These are phyloP conservation scores for Ectemnius lituratus DNA, from an alignment of 2,888 invertebrate species.

Conservation along the genomic window DNA sequence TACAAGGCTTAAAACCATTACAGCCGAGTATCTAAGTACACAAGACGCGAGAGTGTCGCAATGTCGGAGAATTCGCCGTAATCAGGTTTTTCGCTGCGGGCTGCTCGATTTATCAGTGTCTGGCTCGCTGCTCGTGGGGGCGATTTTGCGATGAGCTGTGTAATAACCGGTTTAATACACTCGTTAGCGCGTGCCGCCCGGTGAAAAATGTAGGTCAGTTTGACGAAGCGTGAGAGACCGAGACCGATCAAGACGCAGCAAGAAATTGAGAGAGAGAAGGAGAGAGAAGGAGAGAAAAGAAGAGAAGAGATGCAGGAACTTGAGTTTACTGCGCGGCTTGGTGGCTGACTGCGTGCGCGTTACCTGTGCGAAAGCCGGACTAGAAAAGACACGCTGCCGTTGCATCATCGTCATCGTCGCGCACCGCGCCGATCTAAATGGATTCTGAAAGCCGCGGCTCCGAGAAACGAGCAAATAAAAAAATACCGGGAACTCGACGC, in stretches of 20 bases:
- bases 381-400: constrained; percentile 3
- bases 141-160: constrained; percentile 5
- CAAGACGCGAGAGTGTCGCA: no score
- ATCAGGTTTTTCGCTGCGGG: no score
- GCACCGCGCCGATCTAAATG: constrained; percentile 3
- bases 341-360: neutral
- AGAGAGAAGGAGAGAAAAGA: no score
- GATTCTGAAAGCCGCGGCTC: neutral
- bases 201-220: constrained; percentile 5
- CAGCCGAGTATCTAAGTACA: no score
- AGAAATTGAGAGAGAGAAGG: no score
- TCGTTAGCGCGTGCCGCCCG: constrained; percentile 4
- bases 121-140: no score
- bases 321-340: no score
- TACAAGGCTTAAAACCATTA: no score
- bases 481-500: constrained; percentile 6
- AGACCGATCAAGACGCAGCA: no score
- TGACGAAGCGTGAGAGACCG: neutral
- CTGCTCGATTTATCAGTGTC: no score
- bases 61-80: no score
- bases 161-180: constrained; percentile 39
- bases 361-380: neutral
- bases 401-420: constrained; percentile 9
- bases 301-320: no score
- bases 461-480: constrained; percentile 2